A percentile compares a stretch with the other conserved stretches of the same genome.
phyloP scores from a whole-genome alignment of 2,113 vertebrate genomes.

The Shinisaurus crocodilurus region DNA sequence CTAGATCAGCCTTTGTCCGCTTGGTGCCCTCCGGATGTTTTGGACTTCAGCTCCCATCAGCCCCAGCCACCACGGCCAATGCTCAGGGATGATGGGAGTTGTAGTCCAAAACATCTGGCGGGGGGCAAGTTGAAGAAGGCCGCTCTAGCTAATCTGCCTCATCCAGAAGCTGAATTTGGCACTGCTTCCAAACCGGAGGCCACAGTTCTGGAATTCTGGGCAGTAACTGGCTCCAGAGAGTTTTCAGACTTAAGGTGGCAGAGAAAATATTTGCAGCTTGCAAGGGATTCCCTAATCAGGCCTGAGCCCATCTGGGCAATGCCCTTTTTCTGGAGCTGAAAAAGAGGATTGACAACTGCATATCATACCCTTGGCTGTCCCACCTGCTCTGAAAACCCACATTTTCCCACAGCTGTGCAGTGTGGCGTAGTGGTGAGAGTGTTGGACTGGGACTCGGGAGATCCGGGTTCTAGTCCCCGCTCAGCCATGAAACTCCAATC shows the following conservation, averaged over 20 bases:
- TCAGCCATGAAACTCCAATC: no score
- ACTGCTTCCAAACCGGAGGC: no score
- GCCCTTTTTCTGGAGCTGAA: neutral
- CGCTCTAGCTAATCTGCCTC: no score
- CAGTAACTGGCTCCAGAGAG: neutral
- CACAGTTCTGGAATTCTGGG: no score
- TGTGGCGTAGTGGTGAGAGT: no score
- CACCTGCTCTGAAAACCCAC: neutral
- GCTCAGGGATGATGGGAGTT: neutral
- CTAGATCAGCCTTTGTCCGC: no score
- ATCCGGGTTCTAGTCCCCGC: no score
- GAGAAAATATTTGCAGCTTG: neutral
- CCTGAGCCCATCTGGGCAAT: neutral
- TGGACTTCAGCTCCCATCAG: neutral
- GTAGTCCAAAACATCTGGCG: neutral
- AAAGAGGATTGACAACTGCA: neutral
- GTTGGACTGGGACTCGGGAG: no score
- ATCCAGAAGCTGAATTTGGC: no score
- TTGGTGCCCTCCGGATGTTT: neutral
- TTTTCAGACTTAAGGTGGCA: neutral
- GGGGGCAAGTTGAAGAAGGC: no score
- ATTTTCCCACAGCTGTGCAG: no score
- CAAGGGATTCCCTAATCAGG: neutral
- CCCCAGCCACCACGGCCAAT: neutral
- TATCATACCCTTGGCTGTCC: neutral